Base-by-base conservation (phyloP, 1,140 invertebrate species). In the Zaprionus nigranus region DNA sequence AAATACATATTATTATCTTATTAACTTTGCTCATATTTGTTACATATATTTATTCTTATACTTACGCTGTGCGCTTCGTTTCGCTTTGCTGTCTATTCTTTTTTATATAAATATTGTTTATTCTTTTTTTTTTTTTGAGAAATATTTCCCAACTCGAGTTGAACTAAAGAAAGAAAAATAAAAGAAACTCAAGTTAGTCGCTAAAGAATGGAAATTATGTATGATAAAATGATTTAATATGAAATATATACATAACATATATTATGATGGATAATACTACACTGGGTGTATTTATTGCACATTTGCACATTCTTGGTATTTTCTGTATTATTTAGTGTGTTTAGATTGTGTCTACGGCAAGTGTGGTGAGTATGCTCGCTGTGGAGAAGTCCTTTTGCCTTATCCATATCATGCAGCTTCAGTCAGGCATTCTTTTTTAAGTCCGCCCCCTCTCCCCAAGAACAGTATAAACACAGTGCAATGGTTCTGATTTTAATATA, bases 201-300 rank as follows among this genome's bases (percentile, higher is more conserved):
- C 82, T 82, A 76, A 64, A 70, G 60, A 58, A 64, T 30, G 46
- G 69, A 86, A 82, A 80, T 86, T 79, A 77, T 87, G 83, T 86
- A 87, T 87, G 83, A 86, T 86, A 71, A 64, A 71, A 70, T 65
- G 59, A 73, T 73, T 68, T 67, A 67, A 80, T 86, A 86, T 86
- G 79, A 87, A 86, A 86, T 86, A 86, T 86, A 86, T 82, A 82
- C 64, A 84, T 79, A 82, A 73, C 81, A 71, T 71, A 71, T 62
- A 75, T 68, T 30, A 66, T 40, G 12, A 66, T 40, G 30, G 30
- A 61, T 61, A 46, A 61, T 61, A 46, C 24, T 56, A 64, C 34
- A 17, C 20, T 38, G 20, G 38, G 12, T 11, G 20, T 51, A 17
- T 63, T 30, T 24, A 46, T 63, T 63, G 43, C 24, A 46, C 6